These are phyloP conservation scores for Tetheella fluctuosa DNA, from an alignment of 2,888 invertebrate species.

Conservation along the genomic window DNA sequence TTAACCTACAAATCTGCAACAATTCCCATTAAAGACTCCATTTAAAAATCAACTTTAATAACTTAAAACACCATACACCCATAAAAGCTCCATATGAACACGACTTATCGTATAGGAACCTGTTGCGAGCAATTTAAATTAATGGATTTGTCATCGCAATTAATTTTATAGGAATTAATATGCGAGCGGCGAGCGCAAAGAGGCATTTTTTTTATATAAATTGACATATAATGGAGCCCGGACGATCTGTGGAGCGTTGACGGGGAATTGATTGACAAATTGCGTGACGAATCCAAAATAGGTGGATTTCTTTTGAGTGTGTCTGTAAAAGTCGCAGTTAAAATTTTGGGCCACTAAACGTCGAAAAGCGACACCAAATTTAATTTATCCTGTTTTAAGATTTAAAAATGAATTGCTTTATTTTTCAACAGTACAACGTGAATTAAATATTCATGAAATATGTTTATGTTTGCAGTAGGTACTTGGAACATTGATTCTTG, in stretches of 20 bases:
- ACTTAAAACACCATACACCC: slow-evolving; percentile 27
- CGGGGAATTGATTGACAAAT: slow-evolving; percentile 82
- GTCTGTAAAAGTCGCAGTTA: slow-evolving; percentile 67
- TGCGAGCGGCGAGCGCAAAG: slow-evolving; percentile 79
- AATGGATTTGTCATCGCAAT: slow-evolving; percentile 84
- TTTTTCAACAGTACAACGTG: too few relatives aligned
- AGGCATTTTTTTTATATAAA: slow-evolving; percentile 67
- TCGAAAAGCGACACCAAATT: slow-evolving; percentile 19
- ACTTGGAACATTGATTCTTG: too few relatives aligned
- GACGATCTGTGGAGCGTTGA: slow-evolving; percentile 73
- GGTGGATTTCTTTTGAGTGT: slow-evolving; percentile 81
- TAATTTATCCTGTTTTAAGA: too few relatives aligned
- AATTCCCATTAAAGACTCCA: slow-evolving; percentile 2
- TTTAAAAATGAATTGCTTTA: too few relatives aligned
- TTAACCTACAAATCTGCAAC: not conserved
- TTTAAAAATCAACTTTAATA: slow-evolving; percentile 31
- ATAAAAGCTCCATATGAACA: slow-evolving; percentile 17
- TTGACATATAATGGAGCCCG: slow-evolving; percentile 78
- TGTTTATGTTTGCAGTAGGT: too few relatives aligned
- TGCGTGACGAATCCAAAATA: slow-evolving; percentile 83
- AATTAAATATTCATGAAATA: too few relatives aligned
- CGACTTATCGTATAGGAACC: slow-evolving; percentile 50
- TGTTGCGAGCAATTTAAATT: slow-evolving; percentile 74
- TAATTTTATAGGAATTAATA: slow-evolving; percentile 83
- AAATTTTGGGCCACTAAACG: slow-evolving; percentile 48